These are phyloP conservation scores for Agonopterix arenella DNA, from an alignment of 2,888 invertebrate genomes.

Conservation along the genomic window DNA sequence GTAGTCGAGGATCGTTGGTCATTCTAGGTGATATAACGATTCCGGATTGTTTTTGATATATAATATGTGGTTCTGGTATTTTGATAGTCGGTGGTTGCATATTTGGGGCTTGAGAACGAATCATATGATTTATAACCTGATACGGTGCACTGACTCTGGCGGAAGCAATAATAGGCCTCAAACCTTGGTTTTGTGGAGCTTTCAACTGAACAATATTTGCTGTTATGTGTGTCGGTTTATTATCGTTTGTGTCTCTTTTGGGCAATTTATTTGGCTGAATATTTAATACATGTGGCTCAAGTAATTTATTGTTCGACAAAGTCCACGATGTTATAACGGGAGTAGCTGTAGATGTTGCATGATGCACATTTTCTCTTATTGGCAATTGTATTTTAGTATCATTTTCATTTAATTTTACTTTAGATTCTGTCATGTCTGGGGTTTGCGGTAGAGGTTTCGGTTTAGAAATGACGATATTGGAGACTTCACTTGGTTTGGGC, in stretches of 20 bases:
- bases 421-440: conserved; percentile 35
- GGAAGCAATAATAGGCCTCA: conserved; percentile 49
- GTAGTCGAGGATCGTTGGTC: conserved; percentile 51
- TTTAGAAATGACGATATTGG: conserved; percentile 67
- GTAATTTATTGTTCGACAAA: conserved; percentile 61
- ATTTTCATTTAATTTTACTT: conserved; percentile 38
- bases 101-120: conserved; percentile 55
- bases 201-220: conserved; percentile 67
- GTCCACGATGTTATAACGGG: conserved; percentile 78
- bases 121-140: conserved; percentile 64
- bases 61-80: conserved; percentile 75
- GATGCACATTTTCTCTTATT: conserved; percentile 47
- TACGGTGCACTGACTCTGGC: conserved; percentile 54
- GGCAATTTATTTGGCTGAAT: conserved; percentile 36
- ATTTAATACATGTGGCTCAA: conserved; percentile 57
- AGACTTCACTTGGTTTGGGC: conserved; percentile 43
- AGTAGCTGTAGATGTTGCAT: conserved; percentile 58
- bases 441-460: conserved; percentile 35
- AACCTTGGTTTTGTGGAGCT: conserved; percentile 40
- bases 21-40: conserved; percentile 65
- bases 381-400: conserved; percentile 37
- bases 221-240: conserved; percentile 52
- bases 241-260: conserved; percentile 45
- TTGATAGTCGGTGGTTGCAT: conserved; percentile 82
- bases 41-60: conserved; percentile 65